Percentiles rank a stretch among this genome's conserved stretches.
These are phyloP conservation scores for Synanthedon tipuliformis DNA, from an alignment of 2,888 invertebrate species.

Conservation along the genomic window DNA sequence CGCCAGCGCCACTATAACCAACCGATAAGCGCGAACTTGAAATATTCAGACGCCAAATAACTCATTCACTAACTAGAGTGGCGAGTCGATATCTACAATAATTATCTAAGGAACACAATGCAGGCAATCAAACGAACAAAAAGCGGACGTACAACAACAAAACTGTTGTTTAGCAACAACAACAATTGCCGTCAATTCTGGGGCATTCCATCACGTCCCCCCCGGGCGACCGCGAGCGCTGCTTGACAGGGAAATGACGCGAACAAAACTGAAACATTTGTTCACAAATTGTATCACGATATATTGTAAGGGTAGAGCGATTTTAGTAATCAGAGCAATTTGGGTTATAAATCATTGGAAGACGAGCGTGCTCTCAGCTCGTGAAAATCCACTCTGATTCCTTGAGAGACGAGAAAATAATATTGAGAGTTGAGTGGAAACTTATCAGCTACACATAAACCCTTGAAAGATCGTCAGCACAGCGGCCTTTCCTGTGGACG, in stretches of 20 bases:
- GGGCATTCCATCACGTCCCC: conserved; percentile 40
- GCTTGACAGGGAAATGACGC: conserved; percentile 31
- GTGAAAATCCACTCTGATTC: too few relatives aligned
- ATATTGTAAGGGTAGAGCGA: neutral
- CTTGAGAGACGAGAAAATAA: too few relatives aligned
- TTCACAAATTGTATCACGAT: conserved; percentile 3
- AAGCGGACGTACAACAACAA: conserved; percentile 9
- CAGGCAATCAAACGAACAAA: conserved; percentile 27
- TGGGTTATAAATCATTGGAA: neutral
- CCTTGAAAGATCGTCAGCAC: too few relatives aligned
- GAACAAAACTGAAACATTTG: conserved; percentile 2
- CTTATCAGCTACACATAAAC: too few relatives aligned
- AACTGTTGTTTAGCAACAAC: conserved; percentile 26
- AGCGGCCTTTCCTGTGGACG: too few relatives aligned
- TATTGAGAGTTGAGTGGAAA: too few relatives aligned
- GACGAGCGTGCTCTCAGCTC: neutral
- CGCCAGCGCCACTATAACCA: neutral
- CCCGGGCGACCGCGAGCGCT: conserved; percentile 16
- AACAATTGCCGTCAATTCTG: conserved; percentile 13
- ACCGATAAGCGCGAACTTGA: neutral
- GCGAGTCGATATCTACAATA: conserved; percentile 16
- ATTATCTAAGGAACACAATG: conserved; percentile 23
- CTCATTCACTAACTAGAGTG: neutral
- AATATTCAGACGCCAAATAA: neutral
- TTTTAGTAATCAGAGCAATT: neutral